A percentile compares a stretch with the other conserved stretches of the same genome.
Conservation (phyloP, 37 sponge, comb jelly and placozoan genomes). For the Cliona cf. orientalis region DNA sequence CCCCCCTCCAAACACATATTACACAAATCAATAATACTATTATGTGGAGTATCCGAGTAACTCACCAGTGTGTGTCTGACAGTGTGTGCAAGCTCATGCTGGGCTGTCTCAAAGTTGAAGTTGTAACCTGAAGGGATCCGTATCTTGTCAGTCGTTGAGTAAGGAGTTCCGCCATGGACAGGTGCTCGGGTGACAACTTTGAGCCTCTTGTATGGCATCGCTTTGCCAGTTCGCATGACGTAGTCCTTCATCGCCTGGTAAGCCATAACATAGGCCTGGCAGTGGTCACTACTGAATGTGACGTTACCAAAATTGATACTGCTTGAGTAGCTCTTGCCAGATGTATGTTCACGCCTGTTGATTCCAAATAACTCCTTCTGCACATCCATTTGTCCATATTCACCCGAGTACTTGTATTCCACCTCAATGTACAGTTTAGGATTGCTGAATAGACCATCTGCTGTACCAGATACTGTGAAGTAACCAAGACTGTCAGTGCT, state of each 20-base stretch:
- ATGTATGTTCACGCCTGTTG: too few species aligned
- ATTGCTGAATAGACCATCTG: too few species aligned
- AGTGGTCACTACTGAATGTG: conserved; percentile 12
- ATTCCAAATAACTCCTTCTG: background rate
- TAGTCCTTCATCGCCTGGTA: conserved; percentile 12
- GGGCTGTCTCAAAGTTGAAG: background rate
- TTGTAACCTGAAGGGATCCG: background rate
- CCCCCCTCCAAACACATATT: background rate
- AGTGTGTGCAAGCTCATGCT: conserved; percentile 45
- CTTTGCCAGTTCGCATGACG: background rate
- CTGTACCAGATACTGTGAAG: too few species aligned
- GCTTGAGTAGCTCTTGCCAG: too few species aligned
- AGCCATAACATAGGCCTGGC: conserved; percentile 21
- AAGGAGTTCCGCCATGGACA: conserved; percentile 8
- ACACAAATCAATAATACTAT: background rate
- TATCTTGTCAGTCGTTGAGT: background rate
- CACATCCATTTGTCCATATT: background rate
- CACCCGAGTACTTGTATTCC: background rate
- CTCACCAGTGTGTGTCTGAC: conserved; percentile 29
- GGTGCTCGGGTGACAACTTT: conserved; percentile 5
- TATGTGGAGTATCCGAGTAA: too few species aligned
- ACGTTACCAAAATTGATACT: conserved; percentile 31
- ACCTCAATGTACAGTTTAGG: background rate
- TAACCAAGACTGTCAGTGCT: too few species aligned
- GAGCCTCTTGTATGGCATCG: conserved; percentile 6